Evolutionary conservation across 2,888 invertebrate genomes (phyloP), one percentile per base, ranked within the genome.

Genomic region (Amphiduros pacificus): DNA sequence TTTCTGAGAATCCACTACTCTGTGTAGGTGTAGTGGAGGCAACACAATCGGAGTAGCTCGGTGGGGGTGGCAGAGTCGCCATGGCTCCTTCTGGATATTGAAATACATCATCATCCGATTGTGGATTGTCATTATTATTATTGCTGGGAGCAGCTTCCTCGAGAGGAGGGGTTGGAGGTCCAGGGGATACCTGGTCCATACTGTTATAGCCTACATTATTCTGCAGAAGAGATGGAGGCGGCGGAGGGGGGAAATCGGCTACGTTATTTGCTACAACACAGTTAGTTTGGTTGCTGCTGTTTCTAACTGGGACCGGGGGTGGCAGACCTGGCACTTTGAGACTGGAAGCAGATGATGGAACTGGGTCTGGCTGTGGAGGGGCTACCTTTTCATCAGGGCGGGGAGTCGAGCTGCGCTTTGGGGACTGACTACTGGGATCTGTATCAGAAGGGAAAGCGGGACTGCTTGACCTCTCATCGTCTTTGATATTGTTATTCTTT

Each of bases 381-480:
- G 22, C 41, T 2, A 51, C 32, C 24, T 31, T 58, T 27, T 32
- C 50, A 24, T 56, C 61, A 2, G 41, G 20, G 14, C 28, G 32
- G 20, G 40, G 49, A 26, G 55, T 22, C 24, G 41, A 28, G n/a
- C 36, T 56, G 44, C 51, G 55, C 51, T 64, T 58, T 26, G 70
- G 66, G 24, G 61, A 61, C 44, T 66, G 66, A 62, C 76, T 77
- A 55, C 73, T 74, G 54, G 75, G 76, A 32, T 96, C 95, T 66
- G 95, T 94, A 77, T 96, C 95, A 0, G 95, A 95, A 74, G 95
- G 95, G 78, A 95, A 96, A 0, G 93, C 93, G 89, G 84, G 85
- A 62, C 94, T 94, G 75, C 94, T 94, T 0, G 94, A 94, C 48
- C 94, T 86, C 73, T 92, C 92, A 89, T 41, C 80, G 20, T 78